Conservation (phyloP, 2,113 vertebrate genomes). For the Thalassarche chlororhynchos region DNA sequence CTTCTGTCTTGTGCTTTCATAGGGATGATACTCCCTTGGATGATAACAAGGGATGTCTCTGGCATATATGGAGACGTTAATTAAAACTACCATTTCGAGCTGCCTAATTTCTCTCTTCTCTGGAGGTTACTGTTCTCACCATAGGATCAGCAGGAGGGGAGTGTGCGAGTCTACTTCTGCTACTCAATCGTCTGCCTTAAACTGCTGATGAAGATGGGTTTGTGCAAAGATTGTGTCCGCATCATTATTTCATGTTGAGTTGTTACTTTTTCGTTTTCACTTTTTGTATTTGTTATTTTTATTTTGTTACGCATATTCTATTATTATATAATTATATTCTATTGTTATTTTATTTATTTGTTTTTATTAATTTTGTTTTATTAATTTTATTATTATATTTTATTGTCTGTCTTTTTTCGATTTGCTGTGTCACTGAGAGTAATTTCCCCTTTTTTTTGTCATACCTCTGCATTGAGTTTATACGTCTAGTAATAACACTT, state of each 20-base stretch:
- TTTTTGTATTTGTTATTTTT: not conserved
- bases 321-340: not conserved
- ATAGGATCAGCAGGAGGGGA: not conserved
- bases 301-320: not conserved
- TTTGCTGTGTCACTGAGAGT: not conserved
- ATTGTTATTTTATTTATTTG: not conserved
- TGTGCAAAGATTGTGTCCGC: not conserved
- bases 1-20: not conserved
- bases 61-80: not conserved
- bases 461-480: not conserved
- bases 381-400: not conserved
- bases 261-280: not conserved
- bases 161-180: not conserved
- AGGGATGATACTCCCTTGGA: not conserved
- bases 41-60: not conserved
- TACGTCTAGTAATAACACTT: not conserved
- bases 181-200: not conserved
- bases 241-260: not conserved
- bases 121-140: not conserved
- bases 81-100: not conserved
- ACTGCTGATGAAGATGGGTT: not conserved
- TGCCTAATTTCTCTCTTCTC: not conserved
- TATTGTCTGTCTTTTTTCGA: not conserved
- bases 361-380: not conserved
- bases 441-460: not conserved